These are phyloP conservation scores for Tiliacea aurago DNA, from an alignment of 2,888 invertebrate genomes.

Conservation along the genomic window DNA sequence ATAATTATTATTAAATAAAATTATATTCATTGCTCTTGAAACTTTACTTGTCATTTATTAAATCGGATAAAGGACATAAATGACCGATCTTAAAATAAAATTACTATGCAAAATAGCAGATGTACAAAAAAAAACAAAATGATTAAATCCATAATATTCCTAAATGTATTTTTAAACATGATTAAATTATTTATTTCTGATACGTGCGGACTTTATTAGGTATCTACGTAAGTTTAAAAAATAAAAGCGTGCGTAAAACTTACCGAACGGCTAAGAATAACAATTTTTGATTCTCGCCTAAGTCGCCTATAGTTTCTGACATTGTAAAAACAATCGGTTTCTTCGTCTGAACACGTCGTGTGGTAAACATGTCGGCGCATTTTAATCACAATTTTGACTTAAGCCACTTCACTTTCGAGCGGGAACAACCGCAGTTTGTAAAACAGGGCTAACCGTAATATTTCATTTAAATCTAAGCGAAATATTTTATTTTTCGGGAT, in stretches of 20 bases:
- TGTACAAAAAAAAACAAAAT: background rate
- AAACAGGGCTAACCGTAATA: conserved; percentile 2
- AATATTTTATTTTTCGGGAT: fast-evolving
- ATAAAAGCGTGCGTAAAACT: conserved; percentile 62
- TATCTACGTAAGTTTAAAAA: background rate
- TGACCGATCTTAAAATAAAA: no score
- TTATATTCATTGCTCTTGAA: background rate
- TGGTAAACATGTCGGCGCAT: conserved; percentile 80
- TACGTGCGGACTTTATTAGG: background rate
- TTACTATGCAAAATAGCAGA: background rate
- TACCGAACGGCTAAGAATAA: conserved; percentile 78
- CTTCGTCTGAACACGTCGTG: conserved; percentile 73
- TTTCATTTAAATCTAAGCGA: no score
- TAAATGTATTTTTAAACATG: background rate
- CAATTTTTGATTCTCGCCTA: conserved; percentile 81
- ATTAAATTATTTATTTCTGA: background rate
- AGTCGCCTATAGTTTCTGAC: conserved; percentile 74
- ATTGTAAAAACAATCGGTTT: conserved; percentile 71
- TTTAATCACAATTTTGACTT: conserved; percentile 57
- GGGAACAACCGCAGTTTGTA: background rate
- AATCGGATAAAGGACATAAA: no score
- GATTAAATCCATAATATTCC: background rate
- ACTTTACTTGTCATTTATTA: background rate
- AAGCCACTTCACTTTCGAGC: conserved; percentile 51
- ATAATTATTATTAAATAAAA: background rate